These are phyloP conservation scores for Opisthocomus hoazin DNA, from an alignment of 2,113 vertebrate genomes.

Conservation along the genomic window DNA sequence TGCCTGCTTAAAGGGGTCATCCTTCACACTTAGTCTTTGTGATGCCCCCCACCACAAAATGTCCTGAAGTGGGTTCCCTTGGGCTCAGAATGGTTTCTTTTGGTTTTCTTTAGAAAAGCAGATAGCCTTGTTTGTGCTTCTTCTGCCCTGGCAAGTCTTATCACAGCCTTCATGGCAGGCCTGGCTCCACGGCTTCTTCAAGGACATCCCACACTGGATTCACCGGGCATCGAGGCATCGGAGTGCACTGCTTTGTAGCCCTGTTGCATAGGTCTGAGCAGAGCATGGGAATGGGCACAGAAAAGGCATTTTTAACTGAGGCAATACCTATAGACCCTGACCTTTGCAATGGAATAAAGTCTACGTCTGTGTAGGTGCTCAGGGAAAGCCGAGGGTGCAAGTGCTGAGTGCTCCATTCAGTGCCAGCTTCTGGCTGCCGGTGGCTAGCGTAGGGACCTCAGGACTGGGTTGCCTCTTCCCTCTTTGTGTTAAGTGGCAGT, in stretches of 20 bases:
- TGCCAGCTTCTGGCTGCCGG: background rate
- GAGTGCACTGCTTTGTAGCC: background rate
- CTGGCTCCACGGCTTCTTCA: background rate
- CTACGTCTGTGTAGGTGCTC: background rate
- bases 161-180: background rate
- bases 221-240: background rate
- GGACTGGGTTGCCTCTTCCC: background rate
- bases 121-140: background rate
- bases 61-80: background rate
- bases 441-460: background rate
- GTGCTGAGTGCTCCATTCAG: background rate
- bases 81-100: background rate
- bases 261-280: background rate
- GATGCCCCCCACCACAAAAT: background rate
- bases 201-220: background rate
- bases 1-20: background rate
- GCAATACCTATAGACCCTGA: background rate
- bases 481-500: background rate
- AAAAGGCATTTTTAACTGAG: background rate
- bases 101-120: background rate
- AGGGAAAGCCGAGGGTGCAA: background rate
- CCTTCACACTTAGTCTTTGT: background rate
- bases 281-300: background rate
- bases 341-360: background rate
- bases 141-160: background rate